Percentiles rank a stretch among this genome's conserved stretches.
phyloP scores from a whole-genome alignment of 2,113 vertebrate species.

The Dascyllus trimaculatus region DNA sequence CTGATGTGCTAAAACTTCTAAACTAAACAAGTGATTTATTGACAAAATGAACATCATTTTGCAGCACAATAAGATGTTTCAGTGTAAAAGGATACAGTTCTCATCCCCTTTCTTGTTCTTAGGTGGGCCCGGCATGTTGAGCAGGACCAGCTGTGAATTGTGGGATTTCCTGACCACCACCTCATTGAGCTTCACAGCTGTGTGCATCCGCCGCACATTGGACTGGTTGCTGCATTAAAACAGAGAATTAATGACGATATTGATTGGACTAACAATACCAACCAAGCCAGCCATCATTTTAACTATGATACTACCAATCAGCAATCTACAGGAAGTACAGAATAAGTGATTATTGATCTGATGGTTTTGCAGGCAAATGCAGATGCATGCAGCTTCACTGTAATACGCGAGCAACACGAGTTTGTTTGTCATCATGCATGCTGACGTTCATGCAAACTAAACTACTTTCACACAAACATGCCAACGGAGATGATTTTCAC shows the following conservation, averaged over 20 bases:
- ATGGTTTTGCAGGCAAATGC: neutral
- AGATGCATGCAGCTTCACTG: neutral
- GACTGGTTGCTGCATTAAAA: slow-evolving; percentile 88
- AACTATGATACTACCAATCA: neutral
- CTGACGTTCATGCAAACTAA: neutral
- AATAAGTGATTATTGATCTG: neutral
- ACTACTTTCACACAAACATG: slow-evolving; percentile 4
- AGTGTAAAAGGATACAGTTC: slow-evolving; percentile 93
- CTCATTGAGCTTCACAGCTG: slow-evolving; percentile 94
- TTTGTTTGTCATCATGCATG: slow-evolving; percentile 5
- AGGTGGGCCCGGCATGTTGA: slow-evolving; percentile 98
- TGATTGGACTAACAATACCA: neutral
- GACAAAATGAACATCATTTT: neutral
- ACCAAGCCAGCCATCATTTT: neutral
- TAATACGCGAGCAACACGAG: neutral
- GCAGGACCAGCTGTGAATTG: slow-evolving; percentile 91
- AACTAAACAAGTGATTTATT: neutral
- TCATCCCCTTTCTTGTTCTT: slow-evolving; percentile 93
- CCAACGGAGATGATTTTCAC: neutral
- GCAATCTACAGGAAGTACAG: neutral
- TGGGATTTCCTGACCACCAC: slow-evolving; percentile 91
- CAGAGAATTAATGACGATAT: slow-evolving; percentile 16
- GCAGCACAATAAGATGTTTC: neutral
- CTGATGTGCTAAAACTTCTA: no score
- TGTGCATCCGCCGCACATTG: slow-evolving; percentile 98